Base-by-base conservation (phyloP, 2,797 vertebrate genomes). In the Vultur gryphus region DNA sequence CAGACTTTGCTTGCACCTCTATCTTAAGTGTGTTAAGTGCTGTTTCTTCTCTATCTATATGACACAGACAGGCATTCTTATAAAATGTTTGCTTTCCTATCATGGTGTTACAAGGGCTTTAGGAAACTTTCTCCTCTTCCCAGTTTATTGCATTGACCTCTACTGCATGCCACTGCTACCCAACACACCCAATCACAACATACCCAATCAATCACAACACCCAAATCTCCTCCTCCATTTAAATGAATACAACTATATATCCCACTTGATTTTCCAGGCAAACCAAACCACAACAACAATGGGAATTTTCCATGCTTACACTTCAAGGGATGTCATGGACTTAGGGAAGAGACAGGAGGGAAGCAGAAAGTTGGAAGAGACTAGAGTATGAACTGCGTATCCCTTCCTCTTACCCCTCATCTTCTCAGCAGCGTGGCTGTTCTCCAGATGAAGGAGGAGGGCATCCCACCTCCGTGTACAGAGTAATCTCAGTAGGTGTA, bases 121-220 rank as follows among this genome's bases (percentile, higher is more conserved):
- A 48, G 26, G 37, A 75, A 89, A 44, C 9, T 69, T 80, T 19
- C 23, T 7, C 10, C 16, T 81, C 24, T 84, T 6, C 28, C 24
- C 13, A 19, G 16, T 59, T 87, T 51, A 48, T 23, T 1, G 0
- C 52, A 7, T 4, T 73, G 31, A 73, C 11, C 10, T 84, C 16
- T 39, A 28, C 6, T 24, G 2, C 6, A 13, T 15, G 10, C 1
- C 0, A 41, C 31, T 78, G 16, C 33, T 41, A 57, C 12, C 5
- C 46, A 77, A 1, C 10, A 35, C 20, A 52, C 8, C 11, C 20
- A 39, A 20, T 61, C 41, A 33, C 54, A 48, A 66, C 16, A 35
- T 11, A 44, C 4, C 6, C 37, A 37, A 37, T 44, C 18, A 33
- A 62, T 44, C 6, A 12, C 13, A 73, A n/a, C 33, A 78, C 2